Evolutionary conservation across 2,888 invertebrate species (phyloP).

Genomic region (Andricus curvator): DNA sequence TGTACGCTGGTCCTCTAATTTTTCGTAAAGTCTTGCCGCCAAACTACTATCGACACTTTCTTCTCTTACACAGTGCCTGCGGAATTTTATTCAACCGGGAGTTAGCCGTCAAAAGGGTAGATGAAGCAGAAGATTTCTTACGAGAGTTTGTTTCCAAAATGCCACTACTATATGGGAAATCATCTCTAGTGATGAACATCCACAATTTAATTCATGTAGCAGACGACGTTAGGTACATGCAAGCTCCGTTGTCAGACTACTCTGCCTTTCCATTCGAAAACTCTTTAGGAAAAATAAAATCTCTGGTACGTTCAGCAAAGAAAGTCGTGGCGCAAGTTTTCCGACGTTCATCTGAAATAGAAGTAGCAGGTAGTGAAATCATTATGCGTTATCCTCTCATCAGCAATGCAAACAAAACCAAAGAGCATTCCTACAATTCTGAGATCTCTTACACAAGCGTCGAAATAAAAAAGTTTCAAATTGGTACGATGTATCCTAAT

Average conservation of each 20-base stretch:
- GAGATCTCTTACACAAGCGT: conserved; percentile 1
- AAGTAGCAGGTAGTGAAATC: neutral
- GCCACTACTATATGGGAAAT: neutral
- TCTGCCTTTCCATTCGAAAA: conserved; percentile 47
- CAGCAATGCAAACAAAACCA: neutral
- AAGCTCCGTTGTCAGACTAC: conserved; percentile 21
- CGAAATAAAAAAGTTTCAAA: neutral
- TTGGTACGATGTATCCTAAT: neutral
- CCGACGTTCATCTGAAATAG: conserved; percentile 2
- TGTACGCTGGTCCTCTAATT: conserved; percentile 51
- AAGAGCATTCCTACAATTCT: neutral
- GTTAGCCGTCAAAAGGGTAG: conserved; percentile 25
- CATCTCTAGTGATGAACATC: conserved; percentile 15
- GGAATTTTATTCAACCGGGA: conserved; percentile 48
- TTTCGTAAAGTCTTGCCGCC: conserved; percentile 43
- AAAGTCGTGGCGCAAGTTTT: conserved; percentile 7
- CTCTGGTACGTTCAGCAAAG: neutral
- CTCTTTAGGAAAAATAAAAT: conserved; percentile 44
- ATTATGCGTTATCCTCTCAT: neutral
- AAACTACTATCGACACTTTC: conserved; percentile 52
- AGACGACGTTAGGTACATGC: conserved; percentile 39
- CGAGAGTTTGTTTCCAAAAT: neutral
- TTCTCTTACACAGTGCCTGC: conserved; percentile 50
- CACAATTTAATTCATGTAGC: conserved; percentile 43
- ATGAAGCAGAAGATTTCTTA: conserved; percentile 16